Base-by-base conservation (phyloP, 2,888 invertebrate genomes). In the Flabesymbios commensalis region DNA sequence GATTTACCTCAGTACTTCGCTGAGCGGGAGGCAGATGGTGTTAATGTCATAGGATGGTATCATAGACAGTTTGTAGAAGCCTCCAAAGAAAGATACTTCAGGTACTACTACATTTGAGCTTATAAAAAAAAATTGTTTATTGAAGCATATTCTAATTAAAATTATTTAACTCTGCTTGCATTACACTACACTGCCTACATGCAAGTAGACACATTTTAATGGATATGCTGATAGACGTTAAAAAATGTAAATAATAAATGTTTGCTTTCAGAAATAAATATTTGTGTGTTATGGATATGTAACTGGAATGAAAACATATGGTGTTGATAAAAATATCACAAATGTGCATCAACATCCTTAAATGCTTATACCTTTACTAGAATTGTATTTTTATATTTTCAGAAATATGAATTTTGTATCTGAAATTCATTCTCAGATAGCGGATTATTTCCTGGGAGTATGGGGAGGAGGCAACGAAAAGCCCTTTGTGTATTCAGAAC, bases 41-140 rank as follows among this genome's bases (percentile, higher is more conserved):
- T 97, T 0, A 95, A 92, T 74, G 98, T 99, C 1, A 90, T 98
- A 86, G 95, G 95, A 84, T 99, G 98, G 98, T 98, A 96, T 81
- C 97, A 98, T 81, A 85, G 95, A 57, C 96, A 97, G 84, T 98
- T 98, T 83, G 87, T 83, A 26, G 58, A 62, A 22, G 61, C 52
- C 2, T 42, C 64, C 5, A 41, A 41, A 24, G 61, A 64, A 32
- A 45, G 97, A 49, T 99, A 98, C 84, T 98, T 99, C 85, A 48
- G 3, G 48, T 14, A 4, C 43, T 7, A 26, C 3, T 4, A 22
- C 43, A 43, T 43, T 43, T 42, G 17, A 39, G 39, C 10, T 42
- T 3, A 42, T 42, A 5, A 19, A 19, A 5, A 19, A 22, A 3
- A 19, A 22, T 3, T 3, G 17, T 39, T 39, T 39, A 24, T 5